Base-by-base conservation (phyloP, 2,888 invertebrate genomes). In the Polyploca ridens region DNA sequence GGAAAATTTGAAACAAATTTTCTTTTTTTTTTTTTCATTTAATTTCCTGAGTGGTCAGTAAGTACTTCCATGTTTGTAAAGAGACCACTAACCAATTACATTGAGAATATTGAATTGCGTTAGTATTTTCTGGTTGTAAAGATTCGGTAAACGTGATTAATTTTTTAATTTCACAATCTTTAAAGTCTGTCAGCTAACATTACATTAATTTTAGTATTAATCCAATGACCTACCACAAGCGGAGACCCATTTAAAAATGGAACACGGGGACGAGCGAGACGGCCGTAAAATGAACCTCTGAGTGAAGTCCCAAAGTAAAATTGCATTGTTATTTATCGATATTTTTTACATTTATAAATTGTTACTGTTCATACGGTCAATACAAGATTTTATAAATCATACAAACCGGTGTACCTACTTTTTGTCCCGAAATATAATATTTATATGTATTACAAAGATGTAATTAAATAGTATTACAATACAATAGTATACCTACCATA, bases 141-240 rank as follows among this genome's bases (percentile, higher is more conserved):
- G 41, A 14, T 14, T 44, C 13, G 44, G 14, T 11, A n/a, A 46
- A 33, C 16, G 58, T 58, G 33, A 33, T 33, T 13, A 3, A 5
- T 46, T 46, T n/a, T n/a, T 46, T 10, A n/a, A 46, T 46, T 7
- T 6, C n/a, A 46, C n/a, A 13, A 1, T n/a, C 16, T 14, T 35
- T 10, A 70, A 69, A 66, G 64, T 46, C 63, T 65, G 64, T 38
- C 57, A 62, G 27, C 62, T 49, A 59, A 69, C 66, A 69, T 71
- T 67, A 70, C 69, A 70, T 72, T 61, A 41, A 41, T 41, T 60
- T 60, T 44, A 13, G 76, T 81, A 76, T 80, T 85, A 83, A 85
- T 82, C 79, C 82, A 80, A 80, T 86, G 91, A 92, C 92, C 92
- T 93, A 91, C 91, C 91, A 87, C 90, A 93, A 91, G 83, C 79